Conservation (phyloP, 1,140 invertebrate genomes). For the Ips nitidus region DNA sequence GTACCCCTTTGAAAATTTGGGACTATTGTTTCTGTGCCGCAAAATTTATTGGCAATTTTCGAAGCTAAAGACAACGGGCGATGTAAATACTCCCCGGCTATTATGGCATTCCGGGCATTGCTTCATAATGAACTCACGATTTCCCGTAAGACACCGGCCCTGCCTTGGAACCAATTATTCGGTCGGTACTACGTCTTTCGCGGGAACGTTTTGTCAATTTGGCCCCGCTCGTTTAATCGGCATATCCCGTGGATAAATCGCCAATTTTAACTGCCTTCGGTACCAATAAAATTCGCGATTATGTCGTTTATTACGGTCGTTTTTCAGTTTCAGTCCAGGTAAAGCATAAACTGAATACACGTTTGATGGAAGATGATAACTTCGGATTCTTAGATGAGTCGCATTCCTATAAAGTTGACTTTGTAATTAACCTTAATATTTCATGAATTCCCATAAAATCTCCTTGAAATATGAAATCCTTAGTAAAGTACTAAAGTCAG, state of each 20-base stretch:
- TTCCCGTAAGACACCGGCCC: conserved; percentile 10
- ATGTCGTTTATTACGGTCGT: not conserved
- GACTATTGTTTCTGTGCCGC: too few relatives aligned
- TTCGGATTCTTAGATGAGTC: too few relatives aligned
- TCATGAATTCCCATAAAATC: too few relatives aligned
- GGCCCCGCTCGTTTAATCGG: not conserved
- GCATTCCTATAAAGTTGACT: too few relatives aligned
- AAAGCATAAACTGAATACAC: too few relatives aligned
- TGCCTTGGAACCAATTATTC: conserved; percentile 4
- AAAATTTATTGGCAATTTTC: too few relatives aligned
- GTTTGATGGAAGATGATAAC: too few relatives aligned
- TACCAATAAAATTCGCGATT: not conserved
- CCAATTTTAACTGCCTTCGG: not conserved
- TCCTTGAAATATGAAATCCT: too few relatives aligned
- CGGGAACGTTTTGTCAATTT: conserved; percentile 3
- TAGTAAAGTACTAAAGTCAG: too few relatives aligned
- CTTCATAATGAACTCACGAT: conserved; percentile 22
- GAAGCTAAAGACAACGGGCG: too few relatives aligned
- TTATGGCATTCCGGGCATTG: conserved; percentile 14
- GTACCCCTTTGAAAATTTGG: too few relatives aligned
- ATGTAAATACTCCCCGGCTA: not conserved
- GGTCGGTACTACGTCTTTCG: conserved; percentile 2
- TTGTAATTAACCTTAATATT: too few relatives aligned
- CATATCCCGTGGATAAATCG: not conserved
- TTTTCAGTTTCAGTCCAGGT: not conserved